Evolutionary conservation across 1,140 invertebrate genomes (phyloP).

Genomic region (Hyles euphorbiae): DNA sequence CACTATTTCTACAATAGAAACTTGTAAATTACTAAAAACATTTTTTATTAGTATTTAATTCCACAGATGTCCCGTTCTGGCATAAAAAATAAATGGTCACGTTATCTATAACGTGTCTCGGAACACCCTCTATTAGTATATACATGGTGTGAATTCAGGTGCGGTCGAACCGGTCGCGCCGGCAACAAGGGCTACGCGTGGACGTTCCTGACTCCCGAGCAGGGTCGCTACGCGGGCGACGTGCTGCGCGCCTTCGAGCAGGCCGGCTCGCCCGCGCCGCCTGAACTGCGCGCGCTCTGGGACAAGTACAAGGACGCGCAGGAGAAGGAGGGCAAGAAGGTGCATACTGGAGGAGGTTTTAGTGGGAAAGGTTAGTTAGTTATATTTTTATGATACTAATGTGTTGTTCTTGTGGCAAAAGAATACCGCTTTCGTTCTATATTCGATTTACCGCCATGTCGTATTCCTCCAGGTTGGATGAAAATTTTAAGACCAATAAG

Average conservation of each 20-base stretch:
- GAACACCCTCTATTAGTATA: no score
- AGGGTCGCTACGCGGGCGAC: conserved; percentile 95
- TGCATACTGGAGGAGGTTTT: conserved; percentile 95
- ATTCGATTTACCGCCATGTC: not conserved
- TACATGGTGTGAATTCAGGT: conserved; percentile 73
- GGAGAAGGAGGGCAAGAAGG: conserved; percentile 94
- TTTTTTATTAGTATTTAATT: no score
- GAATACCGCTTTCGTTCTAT: not conserved
- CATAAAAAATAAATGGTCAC: no score
- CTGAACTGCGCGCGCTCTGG: conserved; percentile 88
- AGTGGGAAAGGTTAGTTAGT: conserved; percentile 89
- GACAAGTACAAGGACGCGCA: conserved; percentile 91
- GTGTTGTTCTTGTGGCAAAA: not conserved
- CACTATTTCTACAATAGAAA: no score
- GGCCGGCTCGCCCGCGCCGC: conserved; percentile 85
- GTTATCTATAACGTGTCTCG: no score
- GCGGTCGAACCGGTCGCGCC: conserved; percentile 94
- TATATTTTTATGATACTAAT: conserved; percentile 72
- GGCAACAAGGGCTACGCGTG: conserved; percentile 98
- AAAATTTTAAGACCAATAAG: no score
- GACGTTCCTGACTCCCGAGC: conserved; percentile 97
- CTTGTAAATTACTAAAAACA: no score
- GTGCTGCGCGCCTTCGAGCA: conserved; percentile 93
- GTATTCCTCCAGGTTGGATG: no score
- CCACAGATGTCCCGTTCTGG: no score